Base-by-base conservation (phyloP, 2,797 vertebrate species). In the Chrysocyon brachyurus region DNA sequence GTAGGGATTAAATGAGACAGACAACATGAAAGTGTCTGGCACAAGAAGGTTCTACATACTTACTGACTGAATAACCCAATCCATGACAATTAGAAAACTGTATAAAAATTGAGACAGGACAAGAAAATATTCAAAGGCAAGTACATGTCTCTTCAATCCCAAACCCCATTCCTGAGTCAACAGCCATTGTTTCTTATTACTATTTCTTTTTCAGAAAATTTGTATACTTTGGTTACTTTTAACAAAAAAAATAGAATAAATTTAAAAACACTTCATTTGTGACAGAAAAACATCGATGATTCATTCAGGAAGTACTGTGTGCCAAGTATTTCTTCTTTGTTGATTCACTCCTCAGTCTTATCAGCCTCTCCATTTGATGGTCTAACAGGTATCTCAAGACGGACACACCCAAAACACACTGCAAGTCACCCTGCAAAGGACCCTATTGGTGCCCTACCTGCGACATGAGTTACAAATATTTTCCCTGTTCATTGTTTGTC, bases 71-170 rank as follows among this genome's bases (percentile, higher is more conserved):
- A 96, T 49, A 92, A 56, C 19, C 5, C 28, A 83, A 70, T 57
- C 49, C n/a, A 17, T 36, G 59, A 77, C 15, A 59, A 68, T 78
- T 84, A 94, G 54, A 94, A 94, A 94, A 59, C 16, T 85, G 15
- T 28, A 59, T 72, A 64, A 82, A 84, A 92, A 33, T 72, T 87
- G 54, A 83, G 21, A 49, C 10, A 75, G 77, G 54, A 83, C 54
- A 70, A 87, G 87, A 79, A 96, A 92, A 59, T 64, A 96, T 40
- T 91, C 72, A 86, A 77, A 59, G 56, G 33, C 78, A 90, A 97
- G 22, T 79, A 83, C 14, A 31, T 54, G 36, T 59, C 46, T 87
- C 46, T 91, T 46, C 10, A 85, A 84, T 61, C 28, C 22, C 40
- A 63, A 54, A 89, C 9, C 59, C 22, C 14, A 84, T 84, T 81